Conservation (phyloP, 2,888 invertebrate genomes). For the Sarcophaga rosellei region DNA sequence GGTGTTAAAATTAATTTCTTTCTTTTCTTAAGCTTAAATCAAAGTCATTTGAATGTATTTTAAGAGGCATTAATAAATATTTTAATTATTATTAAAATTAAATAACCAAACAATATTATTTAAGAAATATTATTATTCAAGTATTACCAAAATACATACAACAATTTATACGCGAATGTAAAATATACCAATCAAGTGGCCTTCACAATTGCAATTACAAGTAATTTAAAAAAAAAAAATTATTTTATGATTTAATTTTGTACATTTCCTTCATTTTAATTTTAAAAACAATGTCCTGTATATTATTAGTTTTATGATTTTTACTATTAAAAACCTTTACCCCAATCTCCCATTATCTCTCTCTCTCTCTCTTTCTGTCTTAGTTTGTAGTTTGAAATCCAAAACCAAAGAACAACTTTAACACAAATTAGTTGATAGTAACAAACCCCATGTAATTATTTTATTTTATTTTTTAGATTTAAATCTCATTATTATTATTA, state of each 20-base stretch:
- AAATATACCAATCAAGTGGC: conserved; percentile 52
- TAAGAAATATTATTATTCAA: conserved; percentile 12
- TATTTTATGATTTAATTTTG: conserved; percentile 6
- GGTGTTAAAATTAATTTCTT: too few species aligned
- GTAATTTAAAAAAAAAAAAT: not conserved
- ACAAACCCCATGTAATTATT: conserved; percentile 20
- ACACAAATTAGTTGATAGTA: conserved; percentile 63
- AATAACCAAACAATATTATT: conserved; percentile 53
- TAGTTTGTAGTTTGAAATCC: conserved; percentile 63
- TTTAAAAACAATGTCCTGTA: conserved; percentile 6
- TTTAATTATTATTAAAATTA: conserved; percentile 27
- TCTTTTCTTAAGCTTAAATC: not conserved
- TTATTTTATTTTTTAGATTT: not conserved
- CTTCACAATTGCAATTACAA: conserved; percentile 55
- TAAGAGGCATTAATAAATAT: conserved; percentile 26
- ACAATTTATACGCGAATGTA: conserved; percentile 1
- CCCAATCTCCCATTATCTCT: not conserved
- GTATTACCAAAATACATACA: conserved; percentile 36
- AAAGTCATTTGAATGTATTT: conserved; percentile 8
- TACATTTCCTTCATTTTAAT: not conserved
- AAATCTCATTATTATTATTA: conserved; percentile 4
- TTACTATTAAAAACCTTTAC: not conserved
- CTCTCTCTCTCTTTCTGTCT: conserved; percentile 15
- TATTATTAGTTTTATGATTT: conserved; percentile 12
- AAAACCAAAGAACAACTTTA: conserved; percentile 67